Evolutionary conservation across 2,113 vertebrate species (phyloP), one percentile per base, ranked within the genome.

Genomic region (Podilymbus podiceps): DNA sequence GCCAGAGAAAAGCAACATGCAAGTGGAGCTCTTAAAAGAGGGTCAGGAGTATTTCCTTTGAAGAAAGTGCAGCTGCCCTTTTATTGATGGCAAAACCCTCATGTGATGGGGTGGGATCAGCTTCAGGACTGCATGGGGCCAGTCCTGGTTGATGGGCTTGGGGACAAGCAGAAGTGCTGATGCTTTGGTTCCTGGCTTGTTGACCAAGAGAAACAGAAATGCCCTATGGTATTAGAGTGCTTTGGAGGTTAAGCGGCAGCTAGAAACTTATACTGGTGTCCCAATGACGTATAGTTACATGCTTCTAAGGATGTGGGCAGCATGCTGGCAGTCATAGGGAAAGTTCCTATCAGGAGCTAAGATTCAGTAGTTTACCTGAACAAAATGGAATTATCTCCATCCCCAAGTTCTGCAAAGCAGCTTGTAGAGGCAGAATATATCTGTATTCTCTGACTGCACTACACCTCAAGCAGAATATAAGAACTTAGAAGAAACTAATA

Each of bases 301-400:
- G 33, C 22, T 47, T 40, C 31, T 40, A 47, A 73, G 49, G 35
- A 12, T 40, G 38, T 23, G 63, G 49, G 40, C 50, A 83, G 30
- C 31, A 18, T n/a, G 58, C 63, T 71, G 53, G 38, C 15, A 27
- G 50, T 7, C 50, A 27, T 21, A 50, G n/a, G 71, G 49, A 56
- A 72, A 85, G 88, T 66, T 88, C n/a, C 58, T 73, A 53, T 50
- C 42, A 46, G 49, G 53, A 89, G 44, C 6, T 44, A 33, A 76
- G 58, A 73, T 40, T 56, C 25, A 40, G 53, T 60, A 31, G 28
- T 76, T 93, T 28, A 33, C 74, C 53, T 58, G 81, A 73, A 73
- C 79, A 83, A 95, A 92, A 60, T 10, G 69, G 79, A 79, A 66
- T 93, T 92, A 74, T 81, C 40, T 86, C 28, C 13, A 50, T 79